phyloP scores from a whole-genome alignment of 92 coral and sea anemone species.

The Pocillopora grandis region DNA sequence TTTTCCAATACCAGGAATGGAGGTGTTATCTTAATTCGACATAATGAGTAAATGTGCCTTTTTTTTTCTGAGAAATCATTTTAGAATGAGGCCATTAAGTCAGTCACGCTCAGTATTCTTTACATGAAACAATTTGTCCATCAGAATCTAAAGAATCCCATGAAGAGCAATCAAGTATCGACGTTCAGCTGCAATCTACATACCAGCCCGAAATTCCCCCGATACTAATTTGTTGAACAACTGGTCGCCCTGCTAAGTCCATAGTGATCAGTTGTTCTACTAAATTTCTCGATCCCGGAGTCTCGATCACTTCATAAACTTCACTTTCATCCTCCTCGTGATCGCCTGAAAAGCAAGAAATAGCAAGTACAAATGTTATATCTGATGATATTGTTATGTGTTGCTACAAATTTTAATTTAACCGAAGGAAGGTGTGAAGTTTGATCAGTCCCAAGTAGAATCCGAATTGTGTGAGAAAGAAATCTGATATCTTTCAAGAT shows the following conservation, averaged over 20 bases:
- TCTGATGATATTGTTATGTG: no score
- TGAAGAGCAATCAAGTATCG: background rate
- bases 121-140: no score
- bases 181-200: background rate
- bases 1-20: background rate
- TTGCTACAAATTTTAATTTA: no score
- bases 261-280: conserved; percentile 68
- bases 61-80: no score
- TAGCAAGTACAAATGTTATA: background rate
- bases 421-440: no score
- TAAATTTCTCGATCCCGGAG: conserved; percentile 69
- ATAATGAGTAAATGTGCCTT: no score
- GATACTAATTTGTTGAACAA: conserved; percentile 81
- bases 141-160: background rate
- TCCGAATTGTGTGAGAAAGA: no score
- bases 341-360: conserved; percentile 7
- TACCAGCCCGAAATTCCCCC: conserved; percentile 98
- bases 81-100: no score
- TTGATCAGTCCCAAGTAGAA: no score
- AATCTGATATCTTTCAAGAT: no score
- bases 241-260: conserved; percentile 89
- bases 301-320: conserved; percentile 77
- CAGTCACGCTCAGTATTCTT: no score
- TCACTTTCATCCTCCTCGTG: conserved; percentile 52
- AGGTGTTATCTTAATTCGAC: no score